These are phyloP conservation scores for Syrmaticus mikado DNA, from an alignment of 2,113 vertebrate genomes.

Conservation along the genomic window DNA sequence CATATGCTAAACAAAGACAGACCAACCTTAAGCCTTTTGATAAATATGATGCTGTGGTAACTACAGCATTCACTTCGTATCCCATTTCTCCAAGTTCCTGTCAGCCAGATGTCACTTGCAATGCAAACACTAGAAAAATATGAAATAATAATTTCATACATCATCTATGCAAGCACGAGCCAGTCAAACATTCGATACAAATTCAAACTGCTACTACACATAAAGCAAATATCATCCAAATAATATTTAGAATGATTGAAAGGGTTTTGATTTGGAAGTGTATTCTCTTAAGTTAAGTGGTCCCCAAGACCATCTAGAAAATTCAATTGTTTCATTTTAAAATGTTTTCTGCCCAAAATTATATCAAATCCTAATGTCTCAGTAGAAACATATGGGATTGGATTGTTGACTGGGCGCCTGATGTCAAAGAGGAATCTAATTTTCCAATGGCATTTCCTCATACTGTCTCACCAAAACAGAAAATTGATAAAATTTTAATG, in stretches of 20 bases:
- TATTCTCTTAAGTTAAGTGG: constrained; percentile 99
- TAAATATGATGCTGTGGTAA: constrained; percentile 80
- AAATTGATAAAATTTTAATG: constrained; percentile 98
- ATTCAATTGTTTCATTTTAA: constrained; percentile 99
- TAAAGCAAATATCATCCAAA: constrained; percentile 90
- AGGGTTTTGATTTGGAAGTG: constrained; percentile 99
- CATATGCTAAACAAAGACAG: constrained; percentile 77
- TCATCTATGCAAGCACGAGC: constrained; percentile 83
- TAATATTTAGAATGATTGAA: constrained; percentile 99
- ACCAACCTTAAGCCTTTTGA: constrained; percentile 79
- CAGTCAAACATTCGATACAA: constrained; percentile 91
- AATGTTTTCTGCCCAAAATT: constrained; percentile 96
- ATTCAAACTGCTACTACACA: constrained; percentile 89
- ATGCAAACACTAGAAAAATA: constrained; percentile 87
- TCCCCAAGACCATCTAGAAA: constrained; percentile 96
- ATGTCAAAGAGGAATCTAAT: constrained; percentile 99
- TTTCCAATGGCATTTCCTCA: constrained; percentile 96
- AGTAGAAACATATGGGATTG: constrained; percentile 97
- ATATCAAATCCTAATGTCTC: constrained; percentile 99
- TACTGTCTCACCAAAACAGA: constrained; percentile 90
- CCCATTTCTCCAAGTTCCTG: constrained; percentile 80
- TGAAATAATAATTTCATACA: constrained; percentile 93
- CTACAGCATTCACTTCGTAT: constrained; percentile 79
- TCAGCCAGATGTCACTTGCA: constrained; percentile 88
- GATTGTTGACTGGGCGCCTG: constrained; percentile 94